Base-by-base conservation (phyloP, 1,140 invertebrate genomes). In the Diprion similis region DNA sequence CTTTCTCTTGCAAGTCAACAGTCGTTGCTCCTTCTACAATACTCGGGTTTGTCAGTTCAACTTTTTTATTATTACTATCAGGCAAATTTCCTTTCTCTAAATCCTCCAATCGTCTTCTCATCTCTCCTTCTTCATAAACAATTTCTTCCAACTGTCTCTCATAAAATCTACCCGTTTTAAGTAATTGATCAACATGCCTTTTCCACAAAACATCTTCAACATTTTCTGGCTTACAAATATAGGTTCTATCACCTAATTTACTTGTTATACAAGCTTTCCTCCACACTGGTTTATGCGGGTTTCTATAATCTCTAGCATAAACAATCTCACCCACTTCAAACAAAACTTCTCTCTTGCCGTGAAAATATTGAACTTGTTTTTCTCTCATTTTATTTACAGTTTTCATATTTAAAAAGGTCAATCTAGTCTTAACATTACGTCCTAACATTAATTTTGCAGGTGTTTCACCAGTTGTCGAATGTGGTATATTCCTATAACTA, bases 261-360 rank as follows among this genome's bases (percentile, higher is more conserved):
- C 68, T 37, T 47, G 71, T 24, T 0, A 79, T 74, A 11, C 66
- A 65, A 15, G 71, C 77, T 70, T 74, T 74, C n/a, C 18, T 66
- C 77, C 77, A 80, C 10, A 59, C 68, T 59, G 75, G 76, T 71
- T 78, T 77, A 71, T 69, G 73, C 11, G 77, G 77, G 65, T 76
- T 75, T 67, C 72, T 77, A 46, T 77, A 80, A 76, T 76, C 75
- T 66, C 72, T 76, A 17, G 69, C 71, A 37, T 78, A 79, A 13
- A 81, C 78, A n/a, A 71, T 51, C 66, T 79, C 78, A 2, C 75
- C 78, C 19, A 59, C 70, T 46, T 69, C 46, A 70, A 81, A 79
- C 19, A 66, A 24, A 17, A 76, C 18, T 7, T 75, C 46, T 66
- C 78, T 67, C n/a, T 77, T 71, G 4, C 76, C 76, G n/a, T 73